Evolutionary conservation across 2,888 invertebrate genomes (phyloP).

Genomic region (Erebia palarica): DNA sequence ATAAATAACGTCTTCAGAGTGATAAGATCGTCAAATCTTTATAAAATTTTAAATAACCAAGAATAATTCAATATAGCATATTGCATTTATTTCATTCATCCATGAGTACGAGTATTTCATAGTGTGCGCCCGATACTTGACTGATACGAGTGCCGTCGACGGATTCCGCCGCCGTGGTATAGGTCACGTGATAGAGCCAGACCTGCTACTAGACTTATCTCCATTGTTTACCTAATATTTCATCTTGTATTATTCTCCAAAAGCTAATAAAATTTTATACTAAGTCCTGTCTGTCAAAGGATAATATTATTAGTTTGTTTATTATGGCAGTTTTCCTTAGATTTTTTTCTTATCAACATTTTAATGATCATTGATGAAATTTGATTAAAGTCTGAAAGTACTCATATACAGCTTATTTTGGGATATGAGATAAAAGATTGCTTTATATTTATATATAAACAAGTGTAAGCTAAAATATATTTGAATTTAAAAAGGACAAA

Average conservation of each 20-base stretch:
- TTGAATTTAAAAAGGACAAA: not conserved
- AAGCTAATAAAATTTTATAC: conserved; percentile 14
- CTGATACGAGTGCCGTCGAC: too few relatives aligned
- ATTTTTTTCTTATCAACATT: conserved; percentile 10
- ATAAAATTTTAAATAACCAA: too few relatives aligned
- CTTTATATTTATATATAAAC: not conserved
- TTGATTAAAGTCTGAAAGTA: conserved; percentile 11
- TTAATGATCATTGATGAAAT: conserved; percentile 11
- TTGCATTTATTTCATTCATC: too few relatives aligned
- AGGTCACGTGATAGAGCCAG: too few relatives aligned
- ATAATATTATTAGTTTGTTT: conserved; percentile 21
- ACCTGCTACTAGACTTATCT: not conserved
- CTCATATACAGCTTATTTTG: not conserved
- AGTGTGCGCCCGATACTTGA: too few relatives aligned
- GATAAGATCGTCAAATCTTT: too few relatives aligned
- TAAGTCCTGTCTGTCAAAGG: conserved; percentile 8
- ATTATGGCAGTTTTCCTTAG: not conserved
- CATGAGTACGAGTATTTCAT: too few relatives aligned
- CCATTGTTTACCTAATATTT: conserved; percentile 18
- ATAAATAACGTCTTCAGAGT: too few relatives aligned
- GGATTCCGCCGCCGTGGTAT: too few relatives aligned
- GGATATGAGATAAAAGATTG: not conserved
- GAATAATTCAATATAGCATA: too few relatives aligned
- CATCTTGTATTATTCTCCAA: conserved; percentile 3
- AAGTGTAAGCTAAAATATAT: not conserved